Conservation (phyloP, 2,113 vertebrate species). For the Myrmecophaga tridactyla region DNA sequence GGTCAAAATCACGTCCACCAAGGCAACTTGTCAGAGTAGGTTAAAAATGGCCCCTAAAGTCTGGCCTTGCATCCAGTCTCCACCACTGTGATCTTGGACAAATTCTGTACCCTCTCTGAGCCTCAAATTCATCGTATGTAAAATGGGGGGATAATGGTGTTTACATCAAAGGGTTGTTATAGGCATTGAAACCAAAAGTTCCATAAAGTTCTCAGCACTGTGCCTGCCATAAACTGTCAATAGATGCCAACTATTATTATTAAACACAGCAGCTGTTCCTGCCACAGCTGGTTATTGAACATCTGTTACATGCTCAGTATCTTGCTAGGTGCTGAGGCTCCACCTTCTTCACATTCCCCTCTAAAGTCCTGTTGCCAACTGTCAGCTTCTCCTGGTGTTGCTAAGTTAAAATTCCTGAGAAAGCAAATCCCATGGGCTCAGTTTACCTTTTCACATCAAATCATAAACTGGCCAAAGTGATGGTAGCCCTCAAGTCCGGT, state of each 20-base stretch:
- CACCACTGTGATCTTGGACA: neutral
- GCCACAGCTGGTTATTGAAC: neutral
- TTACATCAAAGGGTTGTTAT: neutral
- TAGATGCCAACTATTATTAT: neutral
- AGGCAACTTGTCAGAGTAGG: neutral
- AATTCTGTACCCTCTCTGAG: neutral
- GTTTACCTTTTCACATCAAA: neutral
- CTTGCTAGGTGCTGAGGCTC: neutral
- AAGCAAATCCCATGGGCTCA: neutral
- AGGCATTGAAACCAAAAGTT: neutral
- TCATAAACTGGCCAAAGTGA: neutral
- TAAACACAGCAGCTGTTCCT: neutral
- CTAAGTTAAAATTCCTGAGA: neutral
- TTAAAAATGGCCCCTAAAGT: neutral
- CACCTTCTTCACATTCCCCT: too few relatives aligned
- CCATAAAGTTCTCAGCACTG: neutral
- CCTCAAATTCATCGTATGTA: neutral
- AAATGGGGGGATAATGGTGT: neutral
- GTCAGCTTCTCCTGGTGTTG: neutral
- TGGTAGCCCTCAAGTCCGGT: neutral
- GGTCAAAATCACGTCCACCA: neutral
- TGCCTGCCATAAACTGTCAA: neutral
- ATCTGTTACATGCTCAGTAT: neutral
- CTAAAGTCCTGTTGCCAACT: neutral
- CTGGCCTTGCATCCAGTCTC: neutral